Conservation (phyloP, 1,140 invertebrate genomes). For the Frieseomelitta varia region DNA sequence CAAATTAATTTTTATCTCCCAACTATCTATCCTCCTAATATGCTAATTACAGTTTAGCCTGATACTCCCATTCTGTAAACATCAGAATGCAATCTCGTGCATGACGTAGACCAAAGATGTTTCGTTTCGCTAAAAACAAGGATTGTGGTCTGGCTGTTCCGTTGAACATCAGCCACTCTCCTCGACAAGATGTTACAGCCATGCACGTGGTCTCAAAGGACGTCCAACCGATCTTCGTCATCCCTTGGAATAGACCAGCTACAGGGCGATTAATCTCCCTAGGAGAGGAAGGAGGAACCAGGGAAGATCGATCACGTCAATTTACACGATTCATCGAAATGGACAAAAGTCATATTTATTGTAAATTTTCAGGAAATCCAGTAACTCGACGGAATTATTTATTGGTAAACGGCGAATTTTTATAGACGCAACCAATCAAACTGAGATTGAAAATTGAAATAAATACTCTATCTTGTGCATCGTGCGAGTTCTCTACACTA, state of each 20-base stretch:
- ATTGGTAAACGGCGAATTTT: no score
- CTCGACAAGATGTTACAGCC: constrained; percentile 25
- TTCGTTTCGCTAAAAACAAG: not conserved
- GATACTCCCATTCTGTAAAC: not conserved
- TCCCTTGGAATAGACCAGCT: constrained; percentile 45
- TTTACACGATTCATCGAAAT: no score
- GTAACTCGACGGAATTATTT: no score
- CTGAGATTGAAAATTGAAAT: no score
- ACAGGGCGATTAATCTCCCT: constrained; percentile 61
- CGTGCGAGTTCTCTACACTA: no score
- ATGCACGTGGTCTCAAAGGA: constrained; percentile 50
- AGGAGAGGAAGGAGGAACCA: no score
- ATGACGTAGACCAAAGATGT: not conserved
- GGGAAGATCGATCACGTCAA: no score
- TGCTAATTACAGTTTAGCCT: not conserved
- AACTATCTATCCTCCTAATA: not conserved
- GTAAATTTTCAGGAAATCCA: no score
- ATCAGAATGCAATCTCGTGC: not conserved
- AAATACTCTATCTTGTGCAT: no score
- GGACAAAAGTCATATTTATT: no score
- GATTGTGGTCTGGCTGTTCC: not conserved
- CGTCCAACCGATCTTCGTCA: constrained; percentile 55
- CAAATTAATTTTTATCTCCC: not conserved
- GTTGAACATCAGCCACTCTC: constrained; percentile 23
- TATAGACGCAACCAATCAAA: no score